phyloP scores from a whole-genome alignment of 2,888 invertebrate genomes.

The Acanthoscelides obtectus region DNA sequence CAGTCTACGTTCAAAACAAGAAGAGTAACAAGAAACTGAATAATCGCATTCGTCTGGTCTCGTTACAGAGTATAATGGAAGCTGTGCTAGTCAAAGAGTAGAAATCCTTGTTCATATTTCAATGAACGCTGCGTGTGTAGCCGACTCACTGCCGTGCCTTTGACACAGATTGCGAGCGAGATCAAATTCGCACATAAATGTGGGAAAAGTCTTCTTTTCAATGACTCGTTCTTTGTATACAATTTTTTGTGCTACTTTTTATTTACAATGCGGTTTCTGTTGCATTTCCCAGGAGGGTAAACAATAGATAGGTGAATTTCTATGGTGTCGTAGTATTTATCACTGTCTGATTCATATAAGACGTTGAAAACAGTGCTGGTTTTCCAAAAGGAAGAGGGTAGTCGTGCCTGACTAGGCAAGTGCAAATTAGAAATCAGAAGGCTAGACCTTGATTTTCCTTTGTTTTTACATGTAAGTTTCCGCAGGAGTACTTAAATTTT shows the following conservation, averaged over 20 bases:
- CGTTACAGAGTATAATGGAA: not conserved
- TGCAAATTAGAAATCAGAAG: too few relatives aligned
- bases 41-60: not conserved
- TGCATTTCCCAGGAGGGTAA: not conserved
- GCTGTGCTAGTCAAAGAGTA: not conserved
- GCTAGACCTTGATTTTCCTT: too few relatives aligned
- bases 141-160: not conserved
- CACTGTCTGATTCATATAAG: too few relatives aligned
- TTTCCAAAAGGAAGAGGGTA: too few relatives aligned
- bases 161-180: not conserved
- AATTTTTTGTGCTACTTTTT: not conserved
- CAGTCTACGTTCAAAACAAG: not conserved
- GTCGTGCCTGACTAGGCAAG: too few relatives aligned
- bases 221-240: not conserved
- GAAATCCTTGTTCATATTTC: not conserved
- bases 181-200: not conserved
- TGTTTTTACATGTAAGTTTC: too few relatives aligned
- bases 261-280: not conserved
- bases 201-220: not conserved
- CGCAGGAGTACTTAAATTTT: too few relatives aligned
- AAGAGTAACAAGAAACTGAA: not conserved
- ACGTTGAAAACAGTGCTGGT: too few relatives aligned
- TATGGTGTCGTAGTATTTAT: not conserved
- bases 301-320: too few relatives aligned
- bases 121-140: not conserved